These are phyloP conservation scores for Chrysopilus asiliformis DNA, from an alignment of 2,888 invertebrate species.

Conservation along the genomic window DNA sequence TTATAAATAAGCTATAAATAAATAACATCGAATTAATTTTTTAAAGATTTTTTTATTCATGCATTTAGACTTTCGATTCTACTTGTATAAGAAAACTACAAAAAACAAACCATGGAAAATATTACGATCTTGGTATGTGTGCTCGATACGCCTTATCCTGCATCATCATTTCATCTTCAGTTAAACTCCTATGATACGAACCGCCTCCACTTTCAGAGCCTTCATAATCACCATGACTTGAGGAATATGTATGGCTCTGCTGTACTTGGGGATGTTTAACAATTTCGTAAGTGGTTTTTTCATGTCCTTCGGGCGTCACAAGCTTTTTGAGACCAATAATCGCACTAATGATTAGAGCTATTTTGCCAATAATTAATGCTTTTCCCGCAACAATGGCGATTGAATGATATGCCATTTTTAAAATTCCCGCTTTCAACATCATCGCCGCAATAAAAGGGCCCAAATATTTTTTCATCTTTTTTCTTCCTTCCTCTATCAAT, in stretches of 20 bases:
- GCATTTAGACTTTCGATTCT: no score
- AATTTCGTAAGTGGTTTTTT: constrained; percentile 74
- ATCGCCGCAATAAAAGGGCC: constrained; percentile 54
- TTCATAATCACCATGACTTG: constrained; percentile 49
- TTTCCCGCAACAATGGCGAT: constrained; percentile 67
- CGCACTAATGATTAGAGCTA: constrained; percentile 63
- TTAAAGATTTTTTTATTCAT: no score
- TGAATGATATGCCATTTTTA: constrained; percentile 60
- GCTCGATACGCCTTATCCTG: constrained; percentile 50
- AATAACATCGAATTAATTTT: no score
- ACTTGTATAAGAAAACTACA: no score
- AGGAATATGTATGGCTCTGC: constrained; percentile 62
- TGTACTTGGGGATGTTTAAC: constrained; percentile 75
- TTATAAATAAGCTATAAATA: no score
- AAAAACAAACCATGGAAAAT: no score
- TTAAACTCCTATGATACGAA: constrained; percentile 44
- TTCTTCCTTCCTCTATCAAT: constrained; percentile 40
- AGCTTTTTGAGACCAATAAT: constrained; percentile 71
- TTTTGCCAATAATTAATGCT: constrained; percentile 69
- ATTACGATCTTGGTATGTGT: constrained; percentile 29
- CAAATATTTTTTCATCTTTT: constrained; percentile 48
- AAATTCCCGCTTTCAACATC: constrained; percentile 55
- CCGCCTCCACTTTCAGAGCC: constrained; percentile 43
- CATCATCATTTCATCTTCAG: constrained; percentile 44
- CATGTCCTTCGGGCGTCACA: constrained; percentile 52